Evolutionary conservation across 2,797 vertebrate species (phyloP), one percentile per base, ranked within the genome.

Genomic region (Sebastes cheni): DNA sequence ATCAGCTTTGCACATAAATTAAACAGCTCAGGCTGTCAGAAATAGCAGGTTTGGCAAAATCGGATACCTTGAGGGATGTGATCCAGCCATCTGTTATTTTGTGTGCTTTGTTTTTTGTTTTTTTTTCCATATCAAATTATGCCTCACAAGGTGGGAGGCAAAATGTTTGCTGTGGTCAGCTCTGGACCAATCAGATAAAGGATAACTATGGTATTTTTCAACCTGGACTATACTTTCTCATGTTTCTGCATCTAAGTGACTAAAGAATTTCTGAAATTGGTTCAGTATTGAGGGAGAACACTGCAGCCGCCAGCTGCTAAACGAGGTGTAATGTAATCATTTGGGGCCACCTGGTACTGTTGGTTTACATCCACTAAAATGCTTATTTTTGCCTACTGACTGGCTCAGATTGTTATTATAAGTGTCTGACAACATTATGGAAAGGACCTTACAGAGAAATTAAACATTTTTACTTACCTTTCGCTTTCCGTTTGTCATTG

Each of bases 61-160:
- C 2, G 1, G 29, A 86, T 29, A 23, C 36, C 13, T 60, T 27
- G 18, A 79, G 46, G 68, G 60, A 74, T 54, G 52, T 36, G 67
- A 67, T 59, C 2, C 3, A 52, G 62, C 32, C 29, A 55, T 55
- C 76, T 81, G 59, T n/a, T 80, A 6, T 83, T 84, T 66, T 72
- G 23, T 75, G 6, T 66, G 67, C 20, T 60, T 23, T 52, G 25
- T 27, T 2, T 22, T 22, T 20, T 4, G n/a, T n/a, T 6, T 16
- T 16, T 50, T 77, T 77, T 79, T 42, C 22, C 16, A n/a, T 77
- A 29, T 79, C 18, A 73, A 66, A 67, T 70, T 56, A 13, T 39
- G 54, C 71, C 60, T 79, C 65, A 71, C 59, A 62, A 32, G n/a
- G 56, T 16, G 16, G 20, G 58, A 8, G 14, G 34, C 3, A 3